Conservation (phyloP, 2,888 invertebrate genomes). For the Trissoscelio sp. region DNA sequence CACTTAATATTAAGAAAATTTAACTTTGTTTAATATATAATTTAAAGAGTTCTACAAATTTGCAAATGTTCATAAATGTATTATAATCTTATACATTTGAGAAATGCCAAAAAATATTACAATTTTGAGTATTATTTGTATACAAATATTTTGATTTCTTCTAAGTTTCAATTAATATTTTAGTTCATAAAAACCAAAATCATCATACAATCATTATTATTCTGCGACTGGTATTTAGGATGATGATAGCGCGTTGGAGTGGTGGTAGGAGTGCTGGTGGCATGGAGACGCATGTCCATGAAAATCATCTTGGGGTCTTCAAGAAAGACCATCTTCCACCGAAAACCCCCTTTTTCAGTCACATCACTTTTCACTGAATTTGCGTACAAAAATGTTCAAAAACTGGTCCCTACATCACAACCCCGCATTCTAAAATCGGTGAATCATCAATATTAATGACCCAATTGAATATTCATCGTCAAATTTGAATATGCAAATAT, state of each 20-base stretch:
- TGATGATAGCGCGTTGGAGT: conserved; percentile 80
- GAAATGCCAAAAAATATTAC: too few relatives aligned
- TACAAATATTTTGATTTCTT: too few relatives aligned
- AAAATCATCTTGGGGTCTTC: conserved; percentile 83
- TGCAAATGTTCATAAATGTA: too few relatives aligned
- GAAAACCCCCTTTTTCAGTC: conserved; percentile 30
- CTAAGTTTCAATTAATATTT: too few relatives aligned
- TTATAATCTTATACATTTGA: too few relatives aligned
- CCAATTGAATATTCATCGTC: conserved; percentile 53
- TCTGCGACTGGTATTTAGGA: conserved; percentile 79
- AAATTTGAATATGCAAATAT: conserved; percentile 35
- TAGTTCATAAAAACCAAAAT: neutral
- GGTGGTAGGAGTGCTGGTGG: conserved; percentile 81
- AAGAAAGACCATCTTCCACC: conserved; percentile 81
- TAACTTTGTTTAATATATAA: too few relatives aligned
- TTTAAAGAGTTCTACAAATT: too few relatives aligned
- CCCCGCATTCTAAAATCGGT: neutral
- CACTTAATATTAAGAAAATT: too few relatives aligned
- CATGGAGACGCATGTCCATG: conserved; percentile 82
- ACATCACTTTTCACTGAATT: conserved; percentile 68
- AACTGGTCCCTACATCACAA: neutral
- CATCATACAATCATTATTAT: conserved; percentile 82
- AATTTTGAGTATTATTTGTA: too few relatives aligned
- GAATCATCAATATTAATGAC: conserved; percentile 42
- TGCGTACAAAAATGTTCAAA: conserved; percentile 2